Percentiles rank a stretch among this genome's conserved stretches.
Evolutionary conservation across 2,797 vertebrate genomes (phyloP).

Genomic region (Cynodonichthys magdalenae): DNA sequence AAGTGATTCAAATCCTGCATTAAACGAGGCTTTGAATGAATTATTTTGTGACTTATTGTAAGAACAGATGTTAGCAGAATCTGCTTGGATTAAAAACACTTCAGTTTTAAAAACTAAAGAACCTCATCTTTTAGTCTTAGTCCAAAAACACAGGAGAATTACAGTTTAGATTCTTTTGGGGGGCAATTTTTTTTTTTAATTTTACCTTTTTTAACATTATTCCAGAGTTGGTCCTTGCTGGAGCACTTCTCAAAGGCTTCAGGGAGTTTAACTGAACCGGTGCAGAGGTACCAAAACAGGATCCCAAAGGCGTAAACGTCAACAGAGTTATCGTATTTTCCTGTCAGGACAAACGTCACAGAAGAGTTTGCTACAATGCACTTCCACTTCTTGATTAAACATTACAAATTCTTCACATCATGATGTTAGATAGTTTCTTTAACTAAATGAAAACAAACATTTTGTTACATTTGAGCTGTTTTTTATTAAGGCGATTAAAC

Average conservation of each 20-base stretch:
- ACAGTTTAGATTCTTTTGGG: background rate
- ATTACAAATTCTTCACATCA: too few relatives aligned
- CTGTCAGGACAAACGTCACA: conserved; percentile 68
- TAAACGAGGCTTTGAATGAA: background rate
- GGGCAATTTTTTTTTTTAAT: background rate
- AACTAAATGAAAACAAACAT: background rate
- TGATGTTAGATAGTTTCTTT: background rate
- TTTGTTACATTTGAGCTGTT: background rate
- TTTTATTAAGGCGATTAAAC: conserved; percentile 1
- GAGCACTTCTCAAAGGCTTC: conserved; percentile 98
- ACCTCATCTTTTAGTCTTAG: background rate
- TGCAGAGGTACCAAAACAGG: conserved; percentile 98
- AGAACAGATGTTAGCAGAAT: background rate
- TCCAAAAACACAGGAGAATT: too few relatives aligned
- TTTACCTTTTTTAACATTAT: conserved; percentile 94
- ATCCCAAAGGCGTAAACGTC: conserved; percentile 99
- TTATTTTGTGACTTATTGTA: background rate
- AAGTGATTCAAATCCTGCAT: background rate
- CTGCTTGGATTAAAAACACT: background rate
- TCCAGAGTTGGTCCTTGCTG: conserved; percentile 99
- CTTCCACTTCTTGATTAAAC: background rate
- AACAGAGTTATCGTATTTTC: conserved; percentile 98
- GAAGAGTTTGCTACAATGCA: background rate
- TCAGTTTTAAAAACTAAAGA: background rate
- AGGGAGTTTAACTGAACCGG: conserved; percentile 93